Evolutionary conservation across 2,113 vertebrate genomes (phyloP).

Genomic region (Rattus rattus): DNA sequence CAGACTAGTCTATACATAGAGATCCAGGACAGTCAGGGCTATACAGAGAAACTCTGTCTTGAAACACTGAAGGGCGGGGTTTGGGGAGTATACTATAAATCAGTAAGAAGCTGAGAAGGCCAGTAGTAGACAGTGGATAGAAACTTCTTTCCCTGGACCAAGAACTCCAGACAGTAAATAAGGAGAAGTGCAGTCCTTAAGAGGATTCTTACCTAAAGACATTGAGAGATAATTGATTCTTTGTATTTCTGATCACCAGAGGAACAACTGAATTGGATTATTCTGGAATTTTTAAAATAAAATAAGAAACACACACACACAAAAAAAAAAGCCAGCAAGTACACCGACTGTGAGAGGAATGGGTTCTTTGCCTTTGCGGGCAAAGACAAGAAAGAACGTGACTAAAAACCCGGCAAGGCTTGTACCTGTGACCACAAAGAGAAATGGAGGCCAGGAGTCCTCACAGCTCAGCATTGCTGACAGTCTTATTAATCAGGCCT

Average conservation of each 20-base stretch:
- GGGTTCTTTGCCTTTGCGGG: too few relatives aligned
- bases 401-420: too few relatives aligned
- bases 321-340: background rate
- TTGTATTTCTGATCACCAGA: constrained; percentile 39
- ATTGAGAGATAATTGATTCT: background rate
- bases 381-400: too few relatives aligned
- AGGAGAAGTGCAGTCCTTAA: background rate
- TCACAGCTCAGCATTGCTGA: background rate
- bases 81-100: background rate
- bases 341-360: background rate
- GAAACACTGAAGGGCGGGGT: too few relatives aligned
- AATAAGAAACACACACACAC: background rate
- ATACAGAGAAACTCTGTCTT: background rate
- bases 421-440: background rate
- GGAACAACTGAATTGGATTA: background rate
- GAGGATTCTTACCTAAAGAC: background rate
- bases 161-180: too few relatives aligned
- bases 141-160: background rate
- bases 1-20: too few relatives aligned
- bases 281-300: background rate
- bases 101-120: background rate
- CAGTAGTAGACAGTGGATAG: background rate
- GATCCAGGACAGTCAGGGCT: too few relatives aligned
- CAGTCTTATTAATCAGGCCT: background rate
- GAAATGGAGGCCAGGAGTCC: background rate